A percentile compares a stretch with the other conserved stretches of the same genome.
These are phyloP conservation scores for Columba janthina DNA, from an alignment of 2,113 vertebrate species.

Conservation along the genomic window DNA sequence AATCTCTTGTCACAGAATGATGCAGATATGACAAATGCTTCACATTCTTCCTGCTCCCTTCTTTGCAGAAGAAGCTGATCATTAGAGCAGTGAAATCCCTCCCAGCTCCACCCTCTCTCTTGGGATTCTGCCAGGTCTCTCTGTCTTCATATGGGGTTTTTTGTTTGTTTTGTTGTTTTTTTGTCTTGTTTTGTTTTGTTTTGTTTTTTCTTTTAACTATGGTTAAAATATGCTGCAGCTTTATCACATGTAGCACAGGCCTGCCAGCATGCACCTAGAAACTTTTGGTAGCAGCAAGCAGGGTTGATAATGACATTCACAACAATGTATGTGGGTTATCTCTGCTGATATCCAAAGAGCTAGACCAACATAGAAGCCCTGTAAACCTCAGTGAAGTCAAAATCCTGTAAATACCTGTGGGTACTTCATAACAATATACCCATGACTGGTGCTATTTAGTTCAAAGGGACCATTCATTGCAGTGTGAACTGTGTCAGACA, in stretches of 20 bases:
- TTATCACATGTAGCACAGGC: not conserved
- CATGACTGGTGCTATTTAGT: not conserved
- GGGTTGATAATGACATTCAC: not conserved
- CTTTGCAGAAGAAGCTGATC: not conserved
- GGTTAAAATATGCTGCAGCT: not conserved
- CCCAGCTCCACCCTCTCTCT: not conserved
- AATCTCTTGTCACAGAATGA: not conserved
- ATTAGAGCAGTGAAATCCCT: conserved; percentile 19
- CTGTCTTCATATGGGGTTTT: not conserved
- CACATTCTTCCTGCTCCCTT: conserved; percentile 19
- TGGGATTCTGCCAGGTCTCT: not conserved
- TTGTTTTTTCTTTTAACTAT: not conserved
- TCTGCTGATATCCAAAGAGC: not conserved
- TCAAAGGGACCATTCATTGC: not conserved
- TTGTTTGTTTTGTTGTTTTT: not conserved
- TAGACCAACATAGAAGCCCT: not conserved
- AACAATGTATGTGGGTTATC: not conserved
- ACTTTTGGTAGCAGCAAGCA: not conserved
- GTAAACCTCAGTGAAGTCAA: not conserved
- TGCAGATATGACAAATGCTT: not conserved
- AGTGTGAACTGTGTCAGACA: not conserved
- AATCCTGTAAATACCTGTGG: not conserved
- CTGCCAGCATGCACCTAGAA: not conserved
- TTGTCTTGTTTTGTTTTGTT: not conserved
- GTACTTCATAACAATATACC: not conserved